phyloP scores from a whole-genome alignment of 2,888 invertebrate species.

The Eupeodes latifasciatus region DNA sequence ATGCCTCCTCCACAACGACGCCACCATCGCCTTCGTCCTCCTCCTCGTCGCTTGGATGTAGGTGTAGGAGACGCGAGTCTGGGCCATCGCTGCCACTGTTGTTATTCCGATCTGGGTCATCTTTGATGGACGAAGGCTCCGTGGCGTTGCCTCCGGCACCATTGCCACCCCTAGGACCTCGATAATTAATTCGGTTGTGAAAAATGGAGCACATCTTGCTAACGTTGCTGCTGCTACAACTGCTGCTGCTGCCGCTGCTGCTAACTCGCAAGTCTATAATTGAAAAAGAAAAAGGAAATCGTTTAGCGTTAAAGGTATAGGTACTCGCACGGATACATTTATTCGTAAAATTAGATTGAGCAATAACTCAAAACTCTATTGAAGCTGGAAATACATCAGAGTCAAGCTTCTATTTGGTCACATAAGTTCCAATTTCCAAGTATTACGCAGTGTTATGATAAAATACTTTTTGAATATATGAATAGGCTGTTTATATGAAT shows the following conservation, averaged over 20 bases:
- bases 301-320: conserved; percentile 4
- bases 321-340: conserved; percentile 55
- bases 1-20: conserved; percentile 79
- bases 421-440: neutral
- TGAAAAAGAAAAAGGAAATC: conserved; percentile 49
- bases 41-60: conserved; percentile 60
- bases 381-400: neutral
- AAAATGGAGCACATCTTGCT: conserved; percentile 82
- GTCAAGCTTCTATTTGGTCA: neutral
- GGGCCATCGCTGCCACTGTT: conserved; percentile 78
- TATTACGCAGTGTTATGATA: conserved; percentile 79
- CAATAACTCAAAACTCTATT: no score
- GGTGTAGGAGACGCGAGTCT: conserved; percentile 47
- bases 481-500: conserved; percentile 81
- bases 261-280: conserved; percentile 60
- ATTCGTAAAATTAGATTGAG: conserved; percentile 63
- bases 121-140: conserved; percentile 79
- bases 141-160: conserved; percentile 70
- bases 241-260: neutral
- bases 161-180: conserved; percentile 80
- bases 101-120: conserved; percentile 82
- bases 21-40: conserved; percentile 48
- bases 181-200: conserved; percentile 83
- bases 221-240: conserved; percentile 3
- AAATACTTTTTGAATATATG: conserved; percentile 83